These are phyloP conservation scores for Xestia sexstrigata DNA, from an alignment of 2,888 invertebrate species.

Conservation along the genomic window DNA sequence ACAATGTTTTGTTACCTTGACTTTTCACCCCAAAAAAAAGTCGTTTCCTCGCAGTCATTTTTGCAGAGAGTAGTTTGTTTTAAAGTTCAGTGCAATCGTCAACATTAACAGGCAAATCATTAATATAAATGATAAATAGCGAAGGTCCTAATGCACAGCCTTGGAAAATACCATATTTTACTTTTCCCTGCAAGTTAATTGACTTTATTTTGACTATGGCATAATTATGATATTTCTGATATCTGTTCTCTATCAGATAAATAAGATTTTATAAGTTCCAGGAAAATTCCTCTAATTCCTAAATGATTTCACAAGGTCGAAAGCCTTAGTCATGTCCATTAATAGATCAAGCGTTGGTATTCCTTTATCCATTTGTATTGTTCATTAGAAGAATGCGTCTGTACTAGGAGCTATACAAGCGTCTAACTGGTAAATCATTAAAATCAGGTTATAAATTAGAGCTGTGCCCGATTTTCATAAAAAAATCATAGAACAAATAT, in stretches of 20 bases:
- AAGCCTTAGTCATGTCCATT: not conserved
- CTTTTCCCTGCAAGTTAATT: not conserved
- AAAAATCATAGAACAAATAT: not conserved
- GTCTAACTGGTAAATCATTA: not conserved
- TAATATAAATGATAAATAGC: not conserved
- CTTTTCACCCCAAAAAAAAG: too few species aligned
- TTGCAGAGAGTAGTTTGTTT: too few species aligned
- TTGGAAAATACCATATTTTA: not conserved
- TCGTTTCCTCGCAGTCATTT: too few species aligned
- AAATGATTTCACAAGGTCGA: not conserved
- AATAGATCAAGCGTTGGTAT: not conserved
- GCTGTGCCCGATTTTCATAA: not conserved
- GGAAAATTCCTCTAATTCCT: not conserved
- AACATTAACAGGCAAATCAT: not conserved
- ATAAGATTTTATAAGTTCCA: not conserved
- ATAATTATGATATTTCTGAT: not conserved
- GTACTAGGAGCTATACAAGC: not conserved
- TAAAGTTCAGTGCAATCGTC: not conserved
- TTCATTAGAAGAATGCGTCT: not conserved
- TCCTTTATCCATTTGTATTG: not conserved
- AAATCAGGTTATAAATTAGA: not conserved
- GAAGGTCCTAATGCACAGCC: not conserved
- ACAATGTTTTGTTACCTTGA: too few species aligned
- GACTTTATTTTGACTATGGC: not conserved
- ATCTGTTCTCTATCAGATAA: not conserved